These are phyloP conservation scores for Limnothrissa miodon DNA, from an alignment of 2,113 vertebrate genomes.

Conservation along the genomic window DNA sequence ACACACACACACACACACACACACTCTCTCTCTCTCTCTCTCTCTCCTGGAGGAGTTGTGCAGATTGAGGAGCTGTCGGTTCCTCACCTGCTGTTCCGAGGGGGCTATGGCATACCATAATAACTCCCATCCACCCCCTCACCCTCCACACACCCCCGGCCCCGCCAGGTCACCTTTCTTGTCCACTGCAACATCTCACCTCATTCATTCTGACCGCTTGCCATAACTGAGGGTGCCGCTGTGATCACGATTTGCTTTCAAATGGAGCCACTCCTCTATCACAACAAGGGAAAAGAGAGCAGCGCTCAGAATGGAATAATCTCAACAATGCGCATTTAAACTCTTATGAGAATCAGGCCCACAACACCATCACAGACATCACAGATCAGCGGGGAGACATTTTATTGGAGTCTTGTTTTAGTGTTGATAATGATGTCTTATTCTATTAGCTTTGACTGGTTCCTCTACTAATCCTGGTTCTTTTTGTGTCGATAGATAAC, in stretches of 20 bases:
- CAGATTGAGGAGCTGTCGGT: conserved; percentile 57
- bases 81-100: conserved; percentile 18
- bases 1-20: background rate
- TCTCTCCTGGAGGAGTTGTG: conserved; percentile 22
- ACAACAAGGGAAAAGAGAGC: background rate
- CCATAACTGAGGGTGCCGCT: background rate
- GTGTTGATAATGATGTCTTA: background rate
- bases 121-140: background rate
- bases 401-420: background rate
- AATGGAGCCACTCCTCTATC: background rate
- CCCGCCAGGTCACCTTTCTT: background rate
- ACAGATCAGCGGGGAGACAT: background rate
- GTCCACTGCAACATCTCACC: background rate
- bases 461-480: background rate
- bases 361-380: background rate
- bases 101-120: background rate
- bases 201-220: background rate
- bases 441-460: background rate
- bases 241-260: background rate
- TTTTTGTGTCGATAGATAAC: background rate
- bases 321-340: background rate
- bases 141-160: no score
- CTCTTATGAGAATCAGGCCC: background rate
- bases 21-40: no score
- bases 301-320: background rate